Conservation (phyloP, 64 coral and sea anemone genomes). For the Pachyseris speciosa region DNA sequence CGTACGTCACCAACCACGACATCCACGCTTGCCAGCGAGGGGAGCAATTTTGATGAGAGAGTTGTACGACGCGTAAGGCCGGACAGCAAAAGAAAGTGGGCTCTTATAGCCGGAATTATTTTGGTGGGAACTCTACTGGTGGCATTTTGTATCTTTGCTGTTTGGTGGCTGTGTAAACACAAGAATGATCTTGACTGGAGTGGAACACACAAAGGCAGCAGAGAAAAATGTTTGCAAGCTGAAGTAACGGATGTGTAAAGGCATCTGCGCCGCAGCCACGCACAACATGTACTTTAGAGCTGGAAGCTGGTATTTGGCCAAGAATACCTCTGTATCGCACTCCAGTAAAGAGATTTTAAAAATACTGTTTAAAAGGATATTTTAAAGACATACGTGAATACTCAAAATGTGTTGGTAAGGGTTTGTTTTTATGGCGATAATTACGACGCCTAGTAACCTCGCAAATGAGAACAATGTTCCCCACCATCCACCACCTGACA, state of each 20-base stretch:
- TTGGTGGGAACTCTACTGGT: conserved; percentile 1
- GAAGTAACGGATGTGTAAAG: conserved; percentile 6
- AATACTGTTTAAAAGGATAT: too few species aligned
- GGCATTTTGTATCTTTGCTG: conserved; percentile 13
- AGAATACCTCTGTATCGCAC: background rate
- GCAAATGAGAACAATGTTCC: too few species aligned
- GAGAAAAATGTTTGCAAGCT: conserved; percentile 1
- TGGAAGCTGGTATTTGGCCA: background rate
- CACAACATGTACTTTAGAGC: background rate
- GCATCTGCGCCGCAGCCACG: background rate
- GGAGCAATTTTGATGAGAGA: background rate
- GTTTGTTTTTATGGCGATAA: too few species aligned
- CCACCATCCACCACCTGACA: too few species aligned
- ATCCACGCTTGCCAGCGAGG: too few species aligned
- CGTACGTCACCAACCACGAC: background rate
- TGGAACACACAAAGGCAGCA: background rate
- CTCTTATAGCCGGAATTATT: conserved; percentile 20
- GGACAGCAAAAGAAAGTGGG: background rate
- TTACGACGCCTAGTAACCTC: too few species aligned
- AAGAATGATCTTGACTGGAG: background rate
- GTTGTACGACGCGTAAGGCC: background rate
- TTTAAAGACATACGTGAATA: too few species aligned
- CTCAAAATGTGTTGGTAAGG: too few species aligned
- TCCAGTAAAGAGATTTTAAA: too few species aligned
- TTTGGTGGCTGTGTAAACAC: conserved; percentile 41